A percentile compares a stretch with the other conserved stretches of the same genome.
phyloP scores from a whole-genome alignment of 2,113 vertebrate species.

The Paralichthys olivaceus region DNA sequence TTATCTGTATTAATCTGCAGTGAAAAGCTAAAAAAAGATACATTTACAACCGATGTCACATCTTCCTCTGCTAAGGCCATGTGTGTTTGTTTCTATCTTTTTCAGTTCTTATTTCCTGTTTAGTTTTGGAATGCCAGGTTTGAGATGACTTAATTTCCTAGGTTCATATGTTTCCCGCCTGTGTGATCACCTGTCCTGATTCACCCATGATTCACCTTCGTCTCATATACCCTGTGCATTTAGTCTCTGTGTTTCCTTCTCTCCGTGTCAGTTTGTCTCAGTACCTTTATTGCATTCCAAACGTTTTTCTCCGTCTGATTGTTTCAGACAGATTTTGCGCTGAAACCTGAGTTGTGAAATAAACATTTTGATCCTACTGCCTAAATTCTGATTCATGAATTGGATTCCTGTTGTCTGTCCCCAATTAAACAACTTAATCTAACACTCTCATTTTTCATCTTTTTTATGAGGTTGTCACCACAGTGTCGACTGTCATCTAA shows the following conservation, averaged over 20 bases:
- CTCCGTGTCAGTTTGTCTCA: neutral
- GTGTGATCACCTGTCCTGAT: neutral
- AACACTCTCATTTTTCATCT: slow-evolving; percentile 44
- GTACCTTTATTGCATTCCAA: neutral
- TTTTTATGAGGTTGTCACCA: slow-evolving; percentile 41
- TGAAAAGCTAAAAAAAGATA: neutral
- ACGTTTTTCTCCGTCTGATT: neutral
- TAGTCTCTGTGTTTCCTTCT: no score
- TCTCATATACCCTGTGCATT: neutral
- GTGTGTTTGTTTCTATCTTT: neutral
- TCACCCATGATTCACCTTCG: neutral
- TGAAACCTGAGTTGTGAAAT: neutral
- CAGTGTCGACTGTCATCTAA: slow-evolving; percentile 23
- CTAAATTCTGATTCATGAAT: neutral
- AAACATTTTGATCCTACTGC: neutral
- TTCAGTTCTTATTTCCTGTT: neutral
- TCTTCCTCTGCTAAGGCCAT: neutral
- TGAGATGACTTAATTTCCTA: neutral
- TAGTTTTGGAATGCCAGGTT: neutral
- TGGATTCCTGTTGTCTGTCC: neutral
- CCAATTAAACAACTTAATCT: slow-evolving; percentile 1
- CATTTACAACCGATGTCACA: neutral
- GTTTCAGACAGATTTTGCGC: neutral
- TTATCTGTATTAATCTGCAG: neutral
- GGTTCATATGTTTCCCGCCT: neutral